phyloP scores from a whole-genome alignment of 2,888 invertebrate genomes.

The Cantharis rustica region DNA sequence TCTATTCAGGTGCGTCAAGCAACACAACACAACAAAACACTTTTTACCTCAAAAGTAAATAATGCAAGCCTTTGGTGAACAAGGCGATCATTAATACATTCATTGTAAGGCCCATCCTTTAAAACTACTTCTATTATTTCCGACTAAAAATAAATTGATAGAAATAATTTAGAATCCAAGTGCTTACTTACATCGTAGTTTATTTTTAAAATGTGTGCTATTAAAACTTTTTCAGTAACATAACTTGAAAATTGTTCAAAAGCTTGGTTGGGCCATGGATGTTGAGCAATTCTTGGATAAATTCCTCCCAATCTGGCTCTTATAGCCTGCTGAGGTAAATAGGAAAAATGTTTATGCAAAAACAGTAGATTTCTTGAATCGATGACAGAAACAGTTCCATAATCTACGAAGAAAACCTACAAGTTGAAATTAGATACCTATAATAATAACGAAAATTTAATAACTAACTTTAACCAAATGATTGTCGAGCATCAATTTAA shows the following conservation, averaged over 20 bases:
- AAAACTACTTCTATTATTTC: neutral
- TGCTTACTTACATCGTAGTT: neutral
- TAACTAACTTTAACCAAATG: neutral
- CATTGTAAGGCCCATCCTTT: neutral
- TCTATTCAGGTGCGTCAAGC: neutral
- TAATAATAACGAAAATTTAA: neutral
- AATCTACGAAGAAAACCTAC: neutral
- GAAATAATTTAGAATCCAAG: neutral
- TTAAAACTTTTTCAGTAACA: neutral
- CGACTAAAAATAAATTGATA: neutral
- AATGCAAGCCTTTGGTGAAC: neutral
- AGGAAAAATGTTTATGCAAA: neutral
- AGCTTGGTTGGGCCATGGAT: neutral
- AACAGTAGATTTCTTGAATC: neutral
- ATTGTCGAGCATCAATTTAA: neutral
- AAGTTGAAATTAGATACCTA: neutral
- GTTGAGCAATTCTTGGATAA: neutral
- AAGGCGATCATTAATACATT: neutral
- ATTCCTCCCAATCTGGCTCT: neutral
- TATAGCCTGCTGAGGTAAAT: neutral
- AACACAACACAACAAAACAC: no score
- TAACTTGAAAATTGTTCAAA: neutral
- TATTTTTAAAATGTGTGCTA: neutral
- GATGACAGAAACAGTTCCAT: neutral
- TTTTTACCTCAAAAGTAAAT: neutral